Base-by-base conservation (phyloP, 2,113 vertebrate genomes). In the Canis aureus region DNA sequence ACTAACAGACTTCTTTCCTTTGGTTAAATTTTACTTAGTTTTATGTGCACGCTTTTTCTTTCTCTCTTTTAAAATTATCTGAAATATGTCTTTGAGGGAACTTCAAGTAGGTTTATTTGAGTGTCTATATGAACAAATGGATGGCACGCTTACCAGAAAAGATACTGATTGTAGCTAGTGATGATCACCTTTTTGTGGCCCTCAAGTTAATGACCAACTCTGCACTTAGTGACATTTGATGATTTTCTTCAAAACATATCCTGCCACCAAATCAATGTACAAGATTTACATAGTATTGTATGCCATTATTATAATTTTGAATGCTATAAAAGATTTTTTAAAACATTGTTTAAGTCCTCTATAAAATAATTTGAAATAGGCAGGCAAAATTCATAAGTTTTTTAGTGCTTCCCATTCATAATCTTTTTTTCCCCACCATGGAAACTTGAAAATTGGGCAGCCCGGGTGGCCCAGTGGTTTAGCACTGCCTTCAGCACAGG, bases 1-100 rank as follows among this genome's bases (percentile, higher is more conserved):
- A 67, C 59, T 81, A 32, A 82, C 1, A 69, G 32, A 64, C 53
- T 62, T 89, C 43, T 5, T 89, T 94, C n/a, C 20, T 59, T 53
- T 91, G 53, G 11, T 87, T 93, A 87, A 79, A 76, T 85, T 93
- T 88, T 88, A 55, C 55, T 89, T 85, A 93, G 53, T 64, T 91
- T 89, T 53, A 25, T 27, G 11, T 86, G 23, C 79, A 83, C 9
- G 84, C 27, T 89, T 95, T 88, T 74, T 29, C 3, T 22, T 7
- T 80, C 25, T 87, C 5, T 91, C 16, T 89, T 67, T 66, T 73
- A 64, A 95, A 95, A 74, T 94, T 11, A 85, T 35, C 51, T 85
- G 38, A 53, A 79, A 27, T 69, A 60, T 11, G 20, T 94, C 38
- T 57, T 62, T 92, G 57, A 89, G 32, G 38, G 87, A 95, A 66